Base-by-base conservation (phyloP, 2,797 vertebrate genomes). In the Rachycentron canadum region DNA sequence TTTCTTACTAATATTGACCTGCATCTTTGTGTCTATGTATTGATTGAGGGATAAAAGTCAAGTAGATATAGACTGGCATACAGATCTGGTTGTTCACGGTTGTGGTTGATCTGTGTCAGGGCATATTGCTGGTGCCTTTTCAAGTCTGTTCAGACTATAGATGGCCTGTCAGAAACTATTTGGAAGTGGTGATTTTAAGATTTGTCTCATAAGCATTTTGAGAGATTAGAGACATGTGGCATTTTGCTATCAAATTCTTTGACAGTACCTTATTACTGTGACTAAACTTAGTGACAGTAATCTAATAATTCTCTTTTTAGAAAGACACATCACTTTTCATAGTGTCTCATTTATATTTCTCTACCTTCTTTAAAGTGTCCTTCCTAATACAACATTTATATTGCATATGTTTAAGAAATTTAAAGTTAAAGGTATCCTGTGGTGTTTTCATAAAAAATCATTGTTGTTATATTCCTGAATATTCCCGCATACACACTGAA, bases 221-320 rank as follows among this genome's bases (percentile, higher is more conserved):
- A 74, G 61, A 73, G 26, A 67, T 73, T 79, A 3, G 65, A 75
- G 70, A 80, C 59, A 23, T 65, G 61, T 78, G 78, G 59, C 72
- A 83, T 89, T 81, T 73, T 73, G 17, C 72, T 60, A 58, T 85
- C 65, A 85, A 81, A 88, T 82, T 78, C 41, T 49, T 49, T 79
- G 88, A 90, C 82, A 83, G 81, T 55, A 64, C 57, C 73, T 85
- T 84, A 89, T 88, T 87, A 85, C 63, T 75, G 64, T n/a, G 64
- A 85, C 73, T 81, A 60, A 62, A 76, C 74, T 74, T 67, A 60
- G 74, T 81, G 84, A 88, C 88, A 76, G 76, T 82, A 84, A 88
- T 86, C 72, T 83, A 81, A 82, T 87, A 76, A 83, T 79, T 77
- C 63, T 67, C 40, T 30, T 80, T 81, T 83, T 73, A 50, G 65